A percentile compares a stretch with the other conserved stretches of the same genome.
These are phyloP conservation scores for Trichomalopsis sarcophagae DNA, from an alignment of 1,140 invertebrate species.

Conservation along the genomic window DNA sequence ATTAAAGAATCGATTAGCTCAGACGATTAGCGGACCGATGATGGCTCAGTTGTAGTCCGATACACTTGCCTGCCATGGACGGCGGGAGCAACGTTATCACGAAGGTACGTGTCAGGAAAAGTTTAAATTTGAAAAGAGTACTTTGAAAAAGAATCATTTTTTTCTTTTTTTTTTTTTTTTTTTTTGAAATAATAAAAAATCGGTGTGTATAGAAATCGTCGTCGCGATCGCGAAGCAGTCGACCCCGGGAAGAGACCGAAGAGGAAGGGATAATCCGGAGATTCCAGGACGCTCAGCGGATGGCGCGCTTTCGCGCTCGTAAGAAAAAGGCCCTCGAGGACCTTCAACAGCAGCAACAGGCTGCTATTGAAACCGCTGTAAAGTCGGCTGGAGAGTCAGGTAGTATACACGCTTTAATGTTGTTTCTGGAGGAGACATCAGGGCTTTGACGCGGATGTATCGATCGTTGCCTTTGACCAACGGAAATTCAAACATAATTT, in stretches of 20 bases:
- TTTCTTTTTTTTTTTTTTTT: not conserved
- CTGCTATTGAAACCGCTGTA: not conserved
- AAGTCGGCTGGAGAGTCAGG: not conserved
- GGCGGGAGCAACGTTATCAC: not conserved
- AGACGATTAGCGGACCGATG: not conserved
- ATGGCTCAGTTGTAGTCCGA: not conserved
- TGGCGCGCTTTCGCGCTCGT: conserved; percentile 59
- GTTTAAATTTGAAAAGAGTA: not conserved
- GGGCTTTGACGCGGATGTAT: too few relatives aligned
- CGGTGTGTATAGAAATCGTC: not conserved
- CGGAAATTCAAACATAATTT: too few relatives aligned
- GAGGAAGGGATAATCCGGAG: conserved; percentile 58
- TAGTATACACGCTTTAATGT: not conserved
- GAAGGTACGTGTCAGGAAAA: conserved; percentile 44
- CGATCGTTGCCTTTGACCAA: too few relatives aligned
- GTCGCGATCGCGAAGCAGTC: not conserved
- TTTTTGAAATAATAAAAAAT: not conserved
- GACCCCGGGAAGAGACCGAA: conserved; percentile 57
- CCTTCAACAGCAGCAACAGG: conserved; percentile 6
- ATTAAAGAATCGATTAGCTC: conserved; percentile 8
- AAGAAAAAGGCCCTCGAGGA: conserved; percentile 58
- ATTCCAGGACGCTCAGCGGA: conserved; percentile 63
- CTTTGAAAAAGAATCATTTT: not conserved
- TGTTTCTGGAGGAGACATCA: too few relatives aligned
- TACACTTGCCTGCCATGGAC: not conserved